Conservation (phyloP, 2,888 invertebrate genomes). For the Eristalis pertinax region DNA sequence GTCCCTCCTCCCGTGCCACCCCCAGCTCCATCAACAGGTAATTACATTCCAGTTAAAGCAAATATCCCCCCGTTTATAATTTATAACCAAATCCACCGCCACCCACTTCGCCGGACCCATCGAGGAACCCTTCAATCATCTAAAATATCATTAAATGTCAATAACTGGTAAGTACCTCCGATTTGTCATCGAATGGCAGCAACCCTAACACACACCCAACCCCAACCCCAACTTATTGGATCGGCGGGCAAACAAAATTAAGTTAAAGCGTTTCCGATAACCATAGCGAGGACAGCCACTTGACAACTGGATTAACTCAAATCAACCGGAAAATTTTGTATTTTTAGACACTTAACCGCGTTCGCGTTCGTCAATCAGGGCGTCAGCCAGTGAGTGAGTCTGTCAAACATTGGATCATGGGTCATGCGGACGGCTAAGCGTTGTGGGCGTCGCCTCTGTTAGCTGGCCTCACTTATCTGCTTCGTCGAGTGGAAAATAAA, state of each 20-base stretch:
- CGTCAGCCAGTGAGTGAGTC: background rate
- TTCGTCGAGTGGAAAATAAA: slow-evolving; percentile 35
- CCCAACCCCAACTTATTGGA: background rate
- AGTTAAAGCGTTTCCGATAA: slow-evolving; percentile 36
- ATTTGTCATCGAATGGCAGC: slow-evolving; percentile 31
- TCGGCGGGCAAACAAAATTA: slow-evolving; percentile 25
- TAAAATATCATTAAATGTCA: slow-evolving; percentile 31
- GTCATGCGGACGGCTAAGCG: background rate
- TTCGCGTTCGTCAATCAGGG: background rate
- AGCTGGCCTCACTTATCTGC: slow-evolving; percentile 11
- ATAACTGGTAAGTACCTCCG: slow-evolving; percentile 24
- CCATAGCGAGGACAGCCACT: slow-evolving; percentile 7
- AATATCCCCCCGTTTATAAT: background rate
- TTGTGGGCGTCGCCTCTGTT: background rate
- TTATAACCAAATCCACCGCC: background rate
- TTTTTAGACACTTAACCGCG: slow-evolving; percentile 8
- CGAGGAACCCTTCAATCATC: slow-evolving; percentile 20
- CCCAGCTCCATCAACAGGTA: background rate
- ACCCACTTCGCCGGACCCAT: background rate
- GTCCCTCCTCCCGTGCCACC: background rate
- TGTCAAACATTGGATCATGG: background rate
- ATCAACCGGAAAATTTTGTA: slow-evolving; percentile 46
- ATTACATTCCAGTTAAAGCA: background rate
- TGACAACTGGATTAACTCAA: slow-evolving; percentile 26
- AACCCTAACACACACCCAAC: background rate